Percentiles rank a stretch among this genome's conserved stretches.
These are phyloP conservation scores for Dipodomys stephensi DNA, from an alignment of 2,113 vertebrate species.

Conservation along the genomic window DNA sequence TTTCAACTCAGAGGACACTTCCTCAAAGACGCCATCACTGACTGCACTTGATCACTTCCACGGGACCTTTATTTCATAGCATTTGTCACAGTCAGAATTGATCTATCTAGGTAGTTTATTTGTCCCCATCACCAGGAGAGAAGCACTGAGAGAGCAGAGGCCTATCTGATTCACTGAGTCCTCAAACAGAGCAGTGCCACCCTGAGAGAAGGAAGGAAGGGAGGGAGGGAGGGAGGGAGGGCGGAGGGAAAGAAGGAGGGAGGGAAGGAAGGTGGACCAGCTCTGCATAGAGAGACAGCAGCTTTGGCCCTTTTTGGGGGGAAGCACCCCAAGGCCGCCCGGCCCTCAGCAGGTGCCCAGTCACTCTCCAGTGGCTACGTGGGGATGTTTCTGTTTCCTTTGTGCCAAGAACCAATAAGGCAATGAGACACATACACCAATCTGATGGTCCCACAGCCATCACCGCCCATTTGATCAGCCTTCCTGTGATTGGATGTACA, in stretches of 20 bases:
- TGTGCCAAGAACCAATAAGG: neutral
- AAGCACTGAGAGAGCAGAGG: neutral
- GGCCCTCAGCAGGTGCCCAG: neutral
- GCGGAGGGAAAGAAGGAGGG: neutral
- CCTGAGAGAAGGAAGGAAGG: too few relatives aligned
- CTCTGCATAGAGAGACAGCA: too few relatives aligned
- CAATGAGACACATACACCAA: neutral
- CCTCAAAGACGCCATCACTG: neutral
- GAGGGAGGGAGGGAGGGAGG: too few relatives aligned
- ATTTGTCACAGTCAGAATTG: neutral
- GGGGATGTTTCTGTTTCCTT: neutral
- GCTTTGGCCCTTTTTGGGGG: too few relatives aligned
- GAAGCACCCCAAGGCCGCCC: accelerated
- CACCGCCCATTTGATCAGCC: neutral
- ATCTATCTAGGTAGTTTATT: neutral
- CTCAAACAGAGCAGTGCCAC: neutral
- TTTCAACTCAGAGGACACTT: neutral
- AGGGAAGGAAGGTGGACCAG: too few relatives aligned
- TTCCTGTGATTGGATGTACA: neutral
- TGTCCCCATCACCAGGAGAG: neutral
- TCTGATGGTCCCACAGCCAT: accelerated
- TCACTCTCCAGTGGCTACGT: neutral
- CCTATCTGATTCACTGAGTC: neutral
- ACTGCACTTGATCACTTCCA: neutral
- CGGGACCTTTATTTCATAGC: neutral